Evolutionary conservation across 2,888 invertebrate genomes (phyloP).

Genomic region (Penaeus monodon): DNA sequence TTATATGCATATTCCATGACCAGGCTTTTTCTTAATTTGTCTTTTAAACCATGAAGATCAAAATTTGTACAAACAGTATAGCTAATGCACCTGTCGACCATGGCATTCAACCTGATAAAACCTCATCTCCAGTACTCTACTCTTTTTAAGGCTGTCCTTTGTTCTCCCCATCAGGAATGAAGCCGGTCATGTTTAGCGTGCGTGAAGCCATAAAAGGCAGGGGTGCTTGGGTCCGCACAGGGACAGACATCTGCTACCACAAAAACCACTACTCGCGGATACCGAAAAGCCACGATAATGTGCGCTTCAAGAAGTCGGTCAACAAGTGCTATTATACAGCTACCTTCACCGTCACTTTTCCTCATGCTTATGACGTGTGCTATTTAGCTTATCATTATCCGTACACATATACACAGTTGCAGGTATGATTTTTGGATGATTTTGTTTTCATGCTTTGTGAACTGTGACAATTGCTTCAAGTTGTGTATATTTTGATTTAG

Average conservation of each 20-base stretch:
- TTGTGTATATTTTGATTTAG: too few relatives aligned
- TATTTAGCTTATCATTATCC: constrained; percentile 91
- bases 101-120: background rate
- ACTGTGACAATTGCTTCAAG: too few relatives aligned
- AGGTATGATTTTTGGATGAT: constrained; percentile 73
- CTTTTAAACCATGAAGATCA: too few relatives aligned
- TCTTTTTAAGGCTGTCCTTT: background rate
- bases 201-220: constrained; percentile 75
- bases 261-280: constrained; percentile 76
- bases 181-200: constrained; percentile 88
- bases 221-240: constrained; percentile 79
- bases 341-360: constrained; percentile 83
- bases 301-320: constrained; percentile 40
- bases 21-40: too few relatives aligned
- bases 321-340: constrained; percentile 79
- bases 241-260: constrained; percentile 85
- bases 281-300: constrained; percentile 74
- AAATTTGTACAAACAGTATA: too few relatives aligned
- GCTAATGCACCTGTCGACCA: too few relatives aligned
- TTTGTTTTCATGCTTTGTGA: background rate
- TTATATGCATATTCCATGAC: too few relatives aligned
- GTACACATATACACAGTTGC: constrained; percentile 83
- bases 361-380: constrained; percentile 82
- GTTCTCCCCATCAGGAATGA: constrained; percentile 76
- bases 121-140: background rate